phyloP scores from a whole-genome alignment of 2,797 vertebrate genomes.

The Chromis chromis region DNA sequence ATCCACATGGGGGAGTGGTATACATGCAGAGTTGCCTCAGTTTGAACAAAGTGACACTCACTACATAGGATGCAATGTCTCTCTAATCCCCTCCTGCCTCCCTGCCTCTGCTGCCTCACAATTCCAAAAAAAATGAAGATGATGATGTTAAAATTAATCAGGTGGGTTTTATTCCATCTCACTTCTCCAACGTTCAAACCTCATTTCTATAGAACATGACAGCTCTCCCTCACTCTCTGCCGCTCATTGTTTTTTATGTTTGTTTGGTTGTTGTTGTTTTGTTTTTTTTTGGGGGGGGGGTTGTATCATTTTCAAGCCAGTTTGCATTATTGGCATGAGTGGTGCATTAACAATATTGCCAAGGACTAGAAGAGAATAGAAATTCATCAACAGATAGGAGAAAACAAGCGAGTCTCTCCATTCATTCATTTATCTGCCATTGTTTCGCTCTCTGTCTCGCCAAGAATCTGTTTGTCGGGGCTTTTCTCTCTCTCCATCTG shows the following conservation, averaged over 20 bases:
- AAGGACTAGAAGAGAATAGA: slow-evolving; percentile 38
- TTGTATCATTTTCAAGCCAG: slow-evolving; percentile 44
- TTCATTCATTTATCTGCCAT: slow-evolving; percentile 32
- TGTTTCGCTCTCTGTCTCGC: slow-evolving; percentile 21
- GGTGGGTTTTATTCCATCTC: slow-evolving; percentile 60
- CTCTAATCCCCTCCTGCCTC: neutral
- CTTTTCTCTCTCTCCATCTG: slow-evolving; percentile 15
- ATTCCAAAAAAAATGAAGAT: slow-evolving; percentile 39
- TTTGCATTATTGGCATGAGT: slow-evolving; percentile 42
- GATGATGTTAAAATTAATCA: slow-evolving; percentile 58
- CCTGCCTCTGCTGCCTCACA: slow-evolving; percentile 1
- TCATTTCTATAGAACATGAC: slow-evolving; percentile 45
- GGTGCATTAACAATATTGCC: slow-evolving; percentile 37
- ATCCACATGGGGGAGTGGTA: neutral
- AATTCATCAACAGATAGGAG: slow-evolving; percentile 49
- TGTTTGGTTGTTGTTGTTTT: no score
- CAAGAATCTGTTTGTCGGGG: slow-evolving; percentile 5
- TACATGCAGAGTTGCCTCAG: slow-evolving; percentile 3
- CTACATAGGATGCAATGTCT: neutral
- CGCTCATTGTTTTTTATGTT: slow-evolving; percentile 1
- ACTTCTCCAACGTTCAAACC: slow-evolving; percentile 39
- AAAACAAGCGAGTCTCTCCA: slow-evolving; percentile 37
- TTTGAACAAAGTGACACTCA: slow-evolving; percentile 13
- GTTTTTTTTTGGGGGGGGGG: neutral
- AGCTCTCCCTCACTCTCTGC: slow-evolving; percentile 23